Conservation (phyloP, 2,888 invertebrate genomes). For the Pandemis cinnamomeana region DNA sequence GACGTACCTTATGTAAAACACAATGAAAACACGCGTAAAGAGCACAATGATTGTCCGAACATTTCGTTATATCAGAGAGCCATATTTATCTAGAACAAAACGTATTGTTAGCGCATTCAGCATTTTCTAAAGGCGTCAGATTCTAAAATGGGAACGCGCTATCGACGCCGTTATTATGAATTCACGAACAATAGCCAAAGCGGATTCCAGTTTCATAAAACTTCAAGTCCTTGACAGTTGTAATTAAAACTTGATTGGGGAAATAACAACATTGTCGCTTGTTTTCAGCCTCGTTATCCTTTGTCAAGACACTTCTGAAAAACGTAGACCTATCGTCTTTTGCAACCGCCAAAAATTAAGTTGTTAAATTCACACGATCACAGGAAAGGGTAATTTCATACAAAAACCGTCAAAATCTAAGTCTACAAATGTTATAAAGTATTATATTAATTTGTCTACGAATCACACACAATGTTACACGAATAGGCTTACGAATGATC, state of each 20-base stretch:
- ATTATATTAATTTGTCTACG: too few species aligned
- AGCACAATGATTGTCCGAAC: not conserved
- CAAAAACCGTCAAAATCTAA: too few species aligned
- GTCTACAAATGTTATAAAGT: too few species aligned
- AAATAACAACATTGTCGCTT: not conserved
- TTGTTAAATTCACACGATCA: too few species aligned
- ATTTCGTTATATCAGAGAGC: conserved; percentile 4
- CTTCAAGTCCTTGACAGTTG: conserved; percentile 14
- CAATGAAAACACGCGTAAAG: not conserved
- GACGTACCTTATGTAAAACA: not conserved
- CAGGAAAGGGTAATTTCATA: too few species aligned
- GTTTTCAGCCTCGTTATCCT: not conserved
- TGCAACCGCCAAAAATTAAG: too few species aligned
- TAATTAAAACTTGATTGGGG: conserved; percentile 11
- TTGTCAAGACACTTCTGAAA: too few species aligned
- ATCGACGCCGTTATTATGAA: conserved; percentile 21
- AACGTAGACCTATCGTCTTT: too few species aligned
- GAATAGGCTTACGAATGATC: too few species aligned
- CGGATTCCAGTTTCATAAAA: conserved; percentile 25
- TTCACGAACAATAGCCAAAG: conserved; percentile 24
- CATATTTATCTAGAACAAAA: conserved; percentile 38
- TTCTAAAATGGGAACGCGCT: conserved; percentile 29
- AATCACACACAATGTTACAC: too few species aligned
- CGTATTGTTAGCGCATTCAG: conserved; percentile 33
- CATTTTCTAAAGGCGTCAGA: conserved; percentile 30